Percentiles rank a stretch among this genome's conserved stretches.
Conservation (phyloP, 1,140 invertebrate genomes). For the Drosophila bocqueti region DNA sequence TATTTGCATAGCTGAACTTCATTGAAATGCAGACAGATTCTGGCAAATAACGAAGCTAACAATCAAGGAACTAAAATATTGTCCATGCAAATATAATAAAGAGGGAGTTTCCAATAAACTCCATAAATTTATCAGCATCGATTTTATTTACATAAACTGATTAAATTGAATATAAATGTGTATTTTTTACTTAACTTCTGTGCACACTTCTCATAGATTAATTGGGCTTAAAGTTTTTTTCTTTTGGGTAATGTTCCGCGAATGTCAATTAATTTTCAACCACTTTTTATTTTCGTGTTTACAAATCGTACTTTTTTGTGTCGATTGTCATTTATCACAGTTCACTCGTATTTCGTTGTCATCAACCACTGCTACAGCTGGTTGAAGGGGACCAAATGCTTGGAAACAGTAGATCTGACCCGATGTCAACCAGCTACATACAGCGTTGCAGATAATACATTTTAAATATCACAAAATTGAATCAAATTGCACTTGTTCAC, state of each 20-base stretch:
- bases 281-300: conserved; percentile 13
- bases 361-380: conserved; percentile 85
- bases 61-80: conserved; percentile 11
- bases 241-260: neutral
- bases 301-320: neutral
- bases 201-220: neutral
- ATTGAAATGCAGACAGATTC: conserved; percentile 2
- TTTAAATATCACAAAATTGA: conserved; percentile 42
- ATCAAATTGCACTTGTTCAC: conserved; percentile 43
- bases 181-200: neutral
- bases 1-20: conserved; percentile 22
- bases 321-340: conserved; percentile 12
- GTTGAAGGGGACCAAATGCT: conserved; percentile 85
- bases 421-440: conserved; percentile 85
- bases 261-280: conserved; percentile 16
- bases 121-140: neutral
- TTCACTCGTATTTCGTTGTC: conserved; percentile 53
- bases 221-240: conserved; percentile 1
- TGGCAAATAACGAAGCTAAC: conserved; percentile 3
- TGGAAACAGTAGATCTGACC: conserved; percentile 78
- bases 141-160: neutral
- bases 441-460: conserved; percentile 69
- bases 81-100: neutral
- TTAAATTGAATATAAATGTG: conserved; percentile 4
- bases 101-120: neutral